Evolutionary conservation across 2,113 vertebrate species (phyloP).

Genomic region (Ibidorhyncha struthersii): DNA sequence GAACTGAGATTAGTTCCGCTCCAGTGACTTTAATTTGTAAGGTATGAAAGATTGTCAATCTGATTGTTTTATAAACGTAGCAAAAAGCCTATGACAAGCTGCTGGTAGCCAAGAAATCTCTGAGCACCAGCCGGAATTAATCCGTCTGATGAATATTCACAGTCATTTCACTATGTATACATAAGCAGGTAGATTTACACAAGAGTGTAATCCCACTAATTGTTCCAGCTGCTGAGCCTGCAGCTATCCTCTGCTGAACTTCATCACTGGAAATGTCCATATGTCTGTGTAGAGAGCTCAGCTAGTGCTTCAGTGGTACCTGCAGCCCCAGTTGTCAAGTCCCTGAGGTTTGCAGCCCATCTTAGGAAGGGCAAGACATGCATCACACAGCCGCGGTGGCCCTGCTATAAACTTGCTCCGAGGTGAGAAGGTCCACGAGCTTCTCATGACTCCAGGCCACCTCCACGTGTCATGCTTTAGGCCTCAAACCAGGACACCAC

Average conservation of each 20-base stretch:
- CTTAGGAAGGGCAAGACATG: not conserved
- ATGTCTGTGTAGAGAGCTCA: not conserved
- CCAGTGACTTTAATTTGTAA: conserved; percentile 45
- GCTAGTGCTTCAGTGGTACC: not conserved
- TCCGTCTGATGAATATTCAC: not conserved
- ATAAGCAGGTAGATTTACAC: not conserved
- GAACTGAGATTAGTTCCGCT: conserved; percentile 54
- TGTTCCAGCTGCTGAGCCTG: not conserved
- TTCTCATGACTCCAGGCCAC: not conserved
- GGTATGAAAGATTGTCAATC: conserved; percentile 36
- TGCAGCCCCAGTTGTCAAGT: accelerated
- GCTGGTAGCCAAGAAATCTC: conserved; percentile 39
- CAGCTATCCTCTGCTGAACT: not conserved
- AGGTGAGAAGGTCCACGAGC: not conserved
- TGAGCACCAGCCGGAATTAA: conserved; percentile 17
- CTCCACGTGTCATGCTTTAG: not conserved
- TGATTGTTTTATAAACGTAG: conserved; percentile 45
- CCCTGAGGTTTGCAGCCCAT: not conserved
- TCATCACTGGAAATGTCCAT: not conserved
- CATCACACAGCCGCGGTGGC: accelerated
- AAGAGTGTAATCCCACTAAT: conserved; percentile 9
- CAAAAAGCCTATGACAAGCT: not conserved
- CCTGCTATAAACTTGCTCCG: not conserved
- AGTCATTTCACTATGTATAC: not conserved
- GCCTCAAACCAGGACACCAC: too few species aligned